Conservation (phyloP, 1,140 invertebrate species). For the Drosophila mojavensis region DNA sequence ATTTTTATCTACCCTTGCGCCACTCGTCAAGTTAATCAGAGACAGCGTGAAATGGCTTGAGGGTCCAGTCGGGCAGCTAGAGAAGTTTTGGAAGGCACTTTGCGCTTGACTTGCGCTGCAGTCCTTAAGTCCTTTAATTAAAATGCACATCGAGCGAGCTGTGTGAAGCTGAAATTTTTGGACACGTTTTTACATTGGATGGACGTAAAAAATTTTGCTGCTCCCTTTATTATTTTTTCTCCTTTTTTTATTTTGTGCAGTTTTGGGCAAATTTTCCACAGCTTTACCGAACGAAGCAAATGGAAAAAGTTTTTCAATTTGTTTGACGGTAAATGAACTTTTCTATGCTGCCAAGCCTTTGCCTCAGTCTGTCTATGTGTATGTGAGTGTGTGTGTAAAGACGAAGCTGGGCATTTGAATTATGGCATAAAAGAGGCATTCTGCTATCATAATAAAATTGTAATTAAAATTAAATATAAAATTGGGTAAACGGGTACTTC, state of each 20-base stretch:
- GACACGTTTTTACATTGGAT: conserved; percentile 50
- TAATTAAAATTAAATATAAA: conserved; percentile 74
- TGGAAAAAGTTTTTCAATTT: conserved; percentile 81
- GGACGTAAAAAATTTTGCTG: conserved; percentile 49
- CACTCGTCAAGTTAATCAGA: conserved; percentile 21
- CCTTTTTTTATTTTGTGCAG: background rate
- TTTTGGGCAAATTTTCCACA: conserved; percentile 52
- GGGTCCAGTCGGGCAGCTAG: conserved; percentile 8
- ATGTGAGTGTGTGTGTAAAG: conserved; percentile 20
- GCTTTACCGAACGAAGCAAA: conserved; percentile 60
- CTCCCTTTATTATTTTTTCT: conserved; percentile 23
- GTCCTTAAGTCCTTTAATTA: conserved; percentile 63
- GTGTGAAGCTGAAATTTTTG: conserved; percentile 38
- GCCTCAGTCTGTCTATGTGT: background rate
- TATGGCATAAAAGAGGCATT: conserved; percentile 75
- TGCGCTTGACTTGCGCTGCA: conserved; percentile 25
- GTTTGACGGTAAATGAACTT: conserved; percentile 79
- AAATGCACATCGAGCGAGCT: conserved; percentile 66
- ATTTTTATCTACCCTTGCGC: background rate
- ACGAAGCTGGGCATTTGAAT: conserved; percentile 60
- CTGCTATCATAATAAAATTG: conserved; percentile 73
- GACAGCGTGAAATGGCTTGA: background rate
- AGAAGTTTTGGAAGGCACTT: conserved; percentile 11
- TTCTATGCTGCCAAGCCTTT: conserved; percentile 27
- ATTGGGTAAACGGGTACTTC: conserved; percentile 7